Evolutionary conservation across 2,113 vertebrate species (phyloP).

Genomic region (Lampris megalopsis): DNA sequence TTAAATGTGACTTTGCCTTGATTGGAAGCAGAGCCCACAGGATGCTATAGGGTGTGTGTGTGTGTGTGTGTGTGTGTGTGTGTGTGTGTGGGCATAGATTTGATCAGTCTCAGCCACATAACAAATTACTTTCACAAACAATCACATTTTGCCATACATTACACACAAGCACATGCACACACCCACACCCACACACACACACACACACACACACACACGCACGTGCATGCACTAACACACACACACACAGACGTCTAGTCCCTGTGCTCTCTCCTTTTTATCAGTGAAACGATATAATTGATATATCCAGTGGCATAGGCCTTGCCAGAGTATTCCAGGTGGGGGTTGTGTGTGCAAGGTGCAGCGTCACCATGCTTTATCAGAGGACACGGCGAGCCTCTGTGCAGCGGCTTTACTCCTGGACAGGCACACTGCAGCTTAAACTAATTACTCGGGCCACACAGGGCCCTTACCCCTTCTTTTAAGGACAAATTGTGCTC

Average conservation of each 20-base stretch:
- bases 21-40: too few species aligned
- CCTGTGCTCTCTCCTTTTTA: conserved; percentile 8
- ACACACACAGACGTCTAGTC: conserved; percentile 1
- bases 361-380: conserved; percentile 45
- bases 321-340: conserved; percentile 31
- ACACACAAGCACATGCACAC: neutral
- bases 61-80: too few species aligned
- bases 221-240: conserved; percentile 4
- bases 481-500: conserved; percentile 74
- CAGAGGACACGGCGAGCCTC: conserved; percentile 47
- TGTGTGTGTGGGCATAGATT: too few species aligned
- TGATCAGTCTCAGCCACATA: too few species aligned
- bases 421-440: conserved; percentile 59
- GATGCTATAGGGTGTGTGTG: too few species aligned
- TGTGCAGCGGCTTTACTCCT: conserved; percentile 43
- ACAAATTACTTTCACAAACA: too few species aligned
- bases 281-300: conserved; percentile 34
- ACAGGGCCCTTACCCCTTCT: conserved; percentile 58
- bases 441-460: conserved; percentile 73
- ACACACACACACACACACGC: conserved; percentile 16
- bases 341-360: conserved; percentile 12
- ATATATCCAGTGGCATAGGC: conserved; percentile 22
- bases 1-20: neutral
- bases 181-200: neutral
- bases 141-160: too few species aligned